Evolutionary conservation across 2,888 invertebrate genomes (phyloP).

Genomic region (Cryptus armator): DNA sequence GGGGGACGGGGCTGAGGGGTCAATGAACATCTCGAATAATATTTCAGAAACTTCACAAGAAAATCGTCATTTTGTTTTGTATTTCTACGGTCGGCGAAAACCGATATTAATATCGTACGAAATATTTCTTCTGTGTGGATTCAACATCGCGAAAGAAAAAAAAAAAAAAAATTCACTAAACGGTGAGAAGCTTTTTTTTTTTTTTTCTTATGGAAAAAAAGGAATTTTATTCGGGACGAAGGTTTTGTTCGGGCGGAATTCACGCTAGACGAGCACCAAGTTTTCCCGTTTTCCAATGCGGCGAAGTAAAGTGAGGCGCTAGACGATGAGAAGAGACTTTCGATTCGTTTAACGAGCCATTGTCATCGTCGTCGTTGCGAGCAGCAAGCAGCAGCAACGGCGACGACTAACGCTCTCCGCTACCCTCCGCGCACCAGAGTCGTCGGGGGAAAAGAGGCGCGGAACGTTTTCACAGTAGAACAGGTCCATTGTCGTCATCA

Average conservation of each 20-base stretch:
- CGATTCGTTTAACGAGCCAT: constrained; percentile 65
- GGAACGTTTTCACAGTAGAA: constrained; percentile 63
- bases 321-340: constrained; percentile 53
- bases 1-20: constrained; percentile 11
- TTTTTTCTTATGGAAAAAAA: background rate
- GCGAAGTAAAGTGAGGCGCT: background rate
- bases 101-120: background rate
- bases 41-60: constrained; percentile 24
- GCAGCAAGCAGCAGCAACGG: constrained; percentile 28
- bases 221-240: constrained; percentile 16
- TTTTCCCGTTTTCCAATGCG: background rate
- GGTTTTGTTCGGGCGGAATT: constrained; percentile 19
- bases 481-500: constrained; percentile 61
- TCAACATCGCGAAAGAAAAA: too few species aligned
- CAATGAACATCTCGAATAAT: constrained; percentile 58
- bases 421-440: background rate
- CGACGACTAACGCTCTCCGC: background rate
- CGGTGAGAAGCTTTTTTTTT: too few species aligned
- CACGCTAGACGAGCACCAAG: constrained; percentile 5
- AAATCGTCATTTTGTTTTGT: constrained; percentile 37
- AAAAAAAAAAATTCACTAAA: too few species aligned
- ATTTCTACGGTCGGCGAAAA: background rate
- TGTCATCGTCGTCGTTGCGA: constrained; percentile 53
- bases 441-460: constrained; percentile 31
- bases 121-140: background rate